Base-by-base conservation (phyloP, 2,888 invertebrate species). In the Bombylius discolor region DNA sequence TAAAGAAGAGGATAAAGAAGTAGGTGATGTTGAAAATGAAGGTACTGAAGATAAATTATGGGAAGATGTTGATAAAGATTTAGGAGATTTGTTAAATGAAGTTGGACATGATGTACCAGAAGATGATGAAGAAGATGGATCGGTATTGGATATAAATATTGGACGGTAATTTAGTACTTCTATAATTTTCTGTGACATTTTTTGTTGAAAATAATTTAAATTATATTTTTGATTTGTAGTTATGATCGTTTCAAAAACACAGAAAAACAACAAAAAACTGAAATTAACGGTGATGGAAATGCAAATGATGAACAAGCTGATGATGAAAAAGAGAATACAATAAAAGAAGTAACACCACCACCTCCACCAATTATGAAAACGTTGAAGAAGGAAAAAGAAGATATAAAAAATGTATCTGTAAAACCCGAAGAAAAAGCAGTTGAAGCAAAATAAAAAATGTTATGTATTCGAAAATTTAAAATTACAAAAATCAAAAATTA, bases 31-130 rank as follows among this genome's bases (percentile, higher is more conserved):
- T 31, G 62, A 52, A 8, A 61, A 66, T 42, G 82, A 77, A 45
- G 72, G 76, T 39, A 80, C 75, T 58, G 83, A 84, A 63, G 86
- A 86, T 64, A 85, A 87, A 65, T 66, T 86, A 56, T 88, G 88
- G 88, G 87, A 85, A 34, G 87, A 87, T 69, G 87, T 88, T 39
- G 87, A 88, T 68, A 88, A 88, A 67, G 87, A 87, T 69, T 77
- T 89, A 58, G 87, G 87, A 6, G 87, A 87, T 66, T 76, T 89
- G 54, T 73, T 89, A 44, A 80, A 85, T 13, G 84, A 83, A 68
- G 83, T 81, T 36, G 84, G 82, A 61, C 76, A 77, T 0, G 80
- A 83, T 4, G 83, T 82, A 48, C 83, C 82, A 62, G 86, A 85
- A 62, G 85, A 84, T 61, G 84, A 82, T 62, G 83, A 84, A 64